Evolutionary conservation across 2,113 vertebrate genomes (phyloP).

Genomic region (Catharus bicknelli): DNA sequence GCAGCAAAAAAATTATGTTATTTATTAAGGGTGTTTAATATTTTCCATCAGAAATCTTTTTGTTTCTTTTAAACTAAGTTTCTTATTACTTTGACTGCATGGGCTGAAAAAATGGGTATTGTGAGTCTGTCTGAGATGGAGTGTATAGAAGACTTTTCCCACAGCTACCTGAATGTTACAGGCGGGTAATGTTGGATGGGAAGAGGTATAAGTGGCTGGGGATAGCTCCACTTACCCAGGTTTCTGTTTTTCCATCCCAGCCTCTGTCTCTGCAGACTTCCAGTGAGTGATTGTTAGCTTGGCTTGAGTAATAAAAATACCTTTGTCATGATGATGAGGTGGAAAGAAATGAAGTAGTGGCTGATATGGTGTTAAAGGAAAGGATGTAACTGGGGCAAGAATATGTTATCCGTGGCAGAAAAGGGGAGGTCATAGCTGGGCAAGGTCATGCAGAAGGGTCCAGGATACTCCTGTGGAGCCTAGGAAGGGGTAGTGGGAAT

Average conservation of each 20-base stretch:
- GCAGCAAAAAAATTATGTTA: background rate
- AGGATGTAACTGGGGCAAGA: background rate
- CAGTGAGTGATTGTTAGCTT: background rate
- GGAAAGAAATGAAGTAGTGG: background rate
- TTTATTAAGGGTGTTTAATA: background rate
- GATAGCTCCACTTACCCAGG: background rate
- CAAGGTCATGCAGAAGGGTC: background rate
- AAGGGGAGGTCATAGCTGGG: background rate
- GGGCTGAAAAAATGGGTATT: background rate
- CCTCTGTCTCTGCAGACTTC: background rate
- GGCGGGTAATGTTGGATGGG: accelerated
- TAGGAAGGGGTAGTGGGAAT: background rate
- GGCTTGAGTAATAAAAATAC: background rate
- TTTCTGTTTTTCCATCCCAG: background rate
- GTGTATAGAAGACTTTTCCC: background rate
- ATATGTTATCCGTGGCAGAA: background rate
- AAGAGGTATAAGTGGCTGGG: accelerated
- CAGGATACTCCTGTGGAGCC: background rate
- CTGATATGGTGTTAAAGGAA: background rate
- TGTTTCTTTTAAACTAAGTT: background rate
- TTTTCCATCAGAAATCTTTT: background rate
- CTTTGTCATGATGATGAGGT: background rate
- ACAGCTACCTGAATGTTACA: background rate
- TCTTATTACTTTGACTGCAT: background rate
- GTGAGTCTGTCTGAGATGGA: background rate